Evolutionary conservation across 2,888 invertebrate genomes (phyloP), one percentile per base, ranked within the genome.

Genomic region (Erebia aethiops): DNA sequence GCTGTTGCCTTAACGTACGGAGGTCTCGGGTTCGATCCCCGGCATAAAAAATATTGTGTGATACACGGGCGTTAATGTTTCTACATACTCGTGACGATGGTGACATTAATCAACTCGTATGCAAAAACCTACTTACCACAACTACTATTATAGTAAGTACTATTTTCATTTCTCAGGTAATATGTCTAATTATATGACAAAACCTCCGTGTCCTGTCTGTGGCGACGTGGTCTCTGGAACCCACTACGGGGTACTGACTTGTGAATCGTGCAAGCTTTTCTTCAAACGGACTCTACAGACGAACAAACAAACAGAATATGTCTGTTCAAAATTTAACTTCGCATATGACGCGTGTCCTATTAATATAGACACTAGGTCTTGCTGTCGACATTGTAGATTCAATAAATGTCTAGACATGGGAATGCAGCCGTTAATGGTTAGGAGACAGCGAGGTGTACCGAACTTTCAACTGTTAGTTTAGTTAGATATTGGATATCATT

Each of bases 191-290:
- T 41, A n/a, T 41, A 41, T 64, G 2, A 18, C 21, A 43, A 66
- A 57, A 46, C 57, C 66, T 14, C n/a, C 41, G 0, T 85, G 89
- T 71, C 87, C 86, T 0, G 69, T 89, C 2, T 89, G 89, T 70
- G 80, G 81, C 0, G 89, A 89, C 68, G 57, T 69, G 0, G 76
- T 80, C 0, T 80, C 84, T 0, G 87, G 89, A 0, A 60, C 80
- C 0, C 87, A 89, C 70, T 87, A 88, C 76, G 88, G 88, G 0
- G 73, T 82, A 0, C 77, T 77, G 2, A 85, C 86, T 0, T 89
- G 89, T 68, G 86, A 87, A 67, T 87, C 88, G 0, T 89, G 89
- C 75, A 87, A 86, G 68, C 76, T 82, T 0, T 89, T 89, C 81
- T 89, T 89, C 78, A 86, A 86, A 70, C 77, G 89, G 9, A 83